A percentile compares a stretch with the other conserved stretches of the same genome.
Evolutionary conservation across 2,888 invertebrate species (phyloP).

Genomic region (Agrochola litura): DNA sequence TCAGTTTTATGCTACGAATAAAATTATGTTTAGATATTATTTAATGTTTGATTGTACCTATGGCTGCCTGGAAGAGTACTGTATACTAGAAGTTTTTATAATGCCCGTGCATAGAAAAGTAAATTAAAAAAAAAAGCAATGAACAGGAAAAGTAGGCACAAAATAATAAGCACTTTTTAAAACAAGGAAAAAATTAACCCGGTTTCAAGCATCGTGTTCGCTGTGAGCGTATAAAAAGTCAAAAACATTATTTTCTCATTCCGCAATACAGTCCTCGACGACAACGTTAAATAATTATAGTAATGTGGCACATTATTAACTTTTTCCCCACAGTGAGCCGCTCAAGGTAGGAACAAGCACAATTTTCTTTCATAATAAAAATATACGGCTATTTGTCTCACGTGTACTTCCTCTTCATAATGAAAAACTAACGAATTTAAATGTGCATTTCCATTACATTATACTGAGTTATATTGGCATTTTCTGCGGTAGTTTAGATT

Average conservation of each 20-base stretch:
- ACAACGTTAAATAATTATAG: slow-evolving; percentile 72
- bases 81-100: neutral
- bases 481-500: neutral
- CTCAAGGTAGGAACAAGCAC: neutral
- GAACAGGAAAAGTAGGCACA: neutral
- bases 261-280: slow-evolving; percentile 66
- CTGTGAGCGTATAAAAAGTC: slow-evolving; percentile 25
- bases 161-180: neutral
- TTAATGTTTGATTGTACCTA: neutral
- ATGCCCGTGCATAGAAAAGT: too few species aligned
- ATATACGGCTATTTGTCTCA: slow-evolving; percentile 64
- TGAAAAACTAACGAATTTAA: too few species aligned
- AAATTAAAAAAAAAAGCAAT: neutral
- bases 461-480: neutral
- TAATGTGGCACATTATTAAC: slow-evolving; percentile 72
- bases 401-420: neutral
- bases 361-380: slow-evolving; percentile 67
- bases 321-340: slow-evolving; percentile 49
- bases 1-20: neutral
- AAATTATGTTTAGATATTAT: neutral
- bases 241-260: slow-evolving; percentile 67
- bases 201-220: neutral
- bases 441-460: neutral
- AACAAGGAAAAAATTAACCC: neutral
- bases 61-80: neutral